Conservation (phyloP, 35 echinoderm and acorn worm species). For the Apostichopus californicus region DNA sequence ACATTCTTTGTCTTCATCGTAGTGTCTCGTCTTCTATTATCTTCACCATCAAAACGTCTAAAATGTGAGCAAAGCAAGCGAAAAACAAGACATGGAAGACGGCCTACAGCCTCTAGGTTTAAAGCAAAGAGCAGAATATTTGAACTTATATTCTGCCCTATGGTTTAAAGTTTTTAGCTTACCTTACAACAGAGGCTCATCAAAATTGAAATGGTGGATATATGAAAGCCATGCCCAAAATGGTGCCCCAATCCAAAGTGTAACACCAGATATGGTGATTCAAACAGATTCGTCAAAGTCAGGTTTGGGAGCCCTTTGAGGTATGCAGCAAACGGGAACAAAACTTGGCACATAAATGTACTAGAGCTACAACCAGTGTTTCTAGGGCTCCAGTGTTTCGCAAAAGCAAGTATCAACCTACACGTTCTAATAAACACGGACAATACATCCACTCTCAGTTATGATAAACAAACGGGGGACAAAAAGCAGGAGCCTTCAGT, state of each 20-base stretch:
- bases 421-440: slow-evolving; percentile 27
- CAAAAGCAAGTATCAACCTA: slow-evolving; percentile 5
- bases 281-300: slow-evolving; percentile 24
- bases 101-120: too few relatives aligned
- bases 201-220: slow-evolving; percentile 39
- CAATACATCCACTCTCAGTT: slow-evolving; percentile 46
- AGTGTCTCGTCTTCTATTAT: too few relatives aligned
- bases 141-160: too few relatives aligned
- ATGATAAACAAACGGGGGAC: slow-evolving; percentile 40
- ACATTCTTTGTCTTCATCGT: too few relatives aligned
- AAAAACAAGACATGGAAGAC: too few relatives aligned
- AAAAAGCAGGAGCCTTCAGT: neutral
- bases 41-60: too few relatives aligned
- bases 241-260: neutral
- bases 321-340: slow-evolving; percentile 5
- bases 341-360: slow-evolving; percentile 46
- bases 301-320: slow-evolving; percentile 30
- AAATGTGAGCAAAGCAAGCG: too few relatives aligned
- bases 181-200: neutral
- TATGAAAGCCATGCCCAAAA: neutral
- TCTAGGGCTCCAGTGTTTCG: slow-evolving; percentile 30
- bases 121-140: too few relatives aligned
- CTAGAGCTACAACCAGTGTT: slow-evolving; percentile 26
- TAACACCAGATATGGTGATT: slow-evolving; percentile 7
- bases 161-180: neutral